These are phyloP conservation scores for Pseudanteris insignis DNA, from an alignment of 2,888 invertebrate species.

Conservation along the genomic window DNA sequence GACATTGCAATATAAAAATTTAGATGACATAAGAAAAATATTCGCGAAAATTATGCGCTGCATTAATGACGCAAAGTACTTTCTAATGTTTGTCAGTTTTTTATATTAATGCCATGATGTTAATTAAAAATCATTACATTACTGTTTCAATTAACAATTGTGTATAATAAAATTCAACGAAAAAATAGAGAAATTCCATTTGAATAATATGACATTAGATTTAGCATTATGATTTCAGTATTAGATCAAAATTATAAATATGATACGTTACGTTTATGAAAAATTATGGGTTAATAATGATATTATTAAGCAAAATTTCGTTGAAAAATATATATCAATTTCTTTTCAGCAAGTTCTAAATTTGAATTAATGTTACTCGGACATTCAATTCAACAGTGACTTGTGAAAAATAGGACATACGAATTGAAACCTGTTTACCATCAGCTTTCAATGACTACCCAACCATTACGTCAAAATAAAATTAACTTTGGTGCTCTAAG, in stretches of 20 bases:
- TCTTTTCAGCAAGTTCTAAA: too few relatives aligned
- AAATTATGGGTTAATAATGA: too few relatives aligned
- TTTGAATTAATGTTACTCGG: too few relatives aligned
- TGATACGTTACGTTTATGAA: too few relatives aligned
- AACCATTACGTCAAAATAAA: constrained; percentile 27
- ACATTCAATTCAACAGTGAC: constrained; percentile 13
- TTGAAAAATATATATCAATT: too few relatives aligned
- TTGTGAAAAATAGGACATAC: constrained; percentile 32
- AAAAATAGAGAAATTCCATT: too few relatives aligned
- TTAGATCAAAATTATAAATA: too few relatives aligned
- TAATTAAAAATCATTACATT: neutral
- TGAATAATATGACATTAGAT: too few relatives aligned
- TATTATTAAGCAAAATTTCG: too few relatives aligned
- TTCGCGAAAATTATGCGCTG: constrained; percentile 37
- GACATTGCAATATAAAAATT: constrained; percentile 43
- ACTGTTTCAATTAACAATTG: neutral
- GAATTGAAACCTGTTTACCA: constrained; percentile 30
- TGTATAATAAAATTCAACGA: too few relatives aligned
- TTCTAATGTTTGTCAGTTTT: constrained; percentile 36
- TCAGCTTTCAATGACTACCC: constrained; percentile 37
- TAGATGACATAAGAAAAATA: constrained; percentile 44
- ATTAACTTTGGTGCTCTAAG: too few relatives aligned
- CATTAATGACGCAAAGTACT: constrained; percentile 41
- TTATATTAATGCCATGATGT: neutral
- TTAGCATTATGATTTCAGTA: too few relatives aligned